A percentile compares a stretch with the other conserved stretches of the same genome.
Conservation (phyloP, 2,888 invertebrate genomes). For the Deroplatys truncata region DNA sequence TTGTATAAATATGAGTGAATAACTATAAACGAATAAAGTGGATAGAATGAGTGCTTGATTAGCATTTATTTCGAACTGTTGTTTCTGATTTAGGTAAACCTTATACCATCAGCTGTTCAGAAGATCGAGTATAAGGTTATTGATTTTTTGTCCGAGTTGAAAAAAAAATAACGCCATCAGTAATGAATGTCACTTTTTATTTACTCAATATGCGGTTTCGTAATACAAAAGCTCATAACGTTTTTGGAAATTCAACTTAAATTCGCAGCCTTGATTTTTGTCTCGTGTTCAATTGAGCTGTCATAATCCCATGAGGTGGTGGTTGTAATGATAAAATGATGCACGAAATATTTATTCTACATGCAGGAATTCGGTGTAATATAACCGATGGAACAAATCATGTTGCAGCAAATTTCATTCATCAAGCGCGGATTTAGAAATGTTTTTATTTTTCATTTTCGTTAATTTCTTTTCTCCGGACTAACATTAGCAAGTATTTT, state of each 20-base stretch:
- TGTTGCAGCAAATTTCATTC: no score
- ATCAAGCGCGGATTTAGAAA: no score
- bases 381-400: no score
- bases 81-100: background rate
- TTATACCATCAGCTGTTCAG: background rate
- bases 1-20: background rate
- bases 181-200: background rate
- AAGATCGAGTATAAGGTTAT: constrained; percentile 7
- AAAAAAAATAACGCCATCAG: background rate
- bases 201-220: background rate
- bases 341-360: no score
- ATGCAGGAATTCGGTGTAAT: no score
- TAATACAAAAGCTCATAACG: background rate
- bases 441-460: no score
- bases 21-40: background rate
- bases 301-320: background rate
- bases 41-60: background rate
- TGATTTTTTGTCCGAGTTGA: constrained; percentile 6
- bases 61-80: background rate
- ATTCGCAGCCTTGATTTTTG: background rate
- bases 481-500: no score
- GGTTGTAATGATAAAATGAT: no score
- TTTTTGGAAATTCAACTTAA: no score
- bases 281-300: background rate
- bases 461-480: no score